Evolutionary conservation across 2,888 invertebrate species (phyloP).

Genomic region (Crepidodera aurea): DNA sequence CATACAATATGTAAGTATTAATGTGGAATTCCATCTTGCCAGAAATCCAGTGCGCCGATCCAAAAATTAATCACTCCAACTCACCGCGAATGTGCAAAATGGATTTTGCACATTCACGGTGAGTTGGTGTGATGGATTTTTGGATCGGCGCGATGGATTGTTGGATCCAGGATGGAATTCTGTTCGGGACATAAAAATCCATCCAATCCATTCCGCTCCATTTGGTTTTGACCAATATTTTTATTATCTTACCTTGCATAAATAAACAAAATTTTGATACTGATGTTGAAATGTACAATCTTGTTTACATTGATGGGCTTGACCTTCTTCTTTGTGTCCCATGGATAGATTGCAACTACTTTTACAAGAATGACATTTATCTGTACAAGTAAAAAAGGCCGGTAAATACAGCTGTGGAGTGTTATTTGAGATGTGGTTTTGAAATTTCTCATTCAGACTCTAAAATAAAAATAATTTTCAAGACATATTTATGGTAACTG

Average conservation of each 20-base stretch:
- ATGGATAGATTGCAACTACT: conserved; percentile 71
- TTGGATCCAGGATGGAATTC: no score
- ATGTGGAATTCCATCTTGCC: background rate
- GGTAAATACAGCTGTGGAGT: conserved; percentile 75
- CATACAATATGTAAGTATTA: no score
- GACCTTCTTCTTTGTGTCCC: conserved; percentile 71
- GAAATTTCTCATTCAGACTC: conserved; percentile 78
- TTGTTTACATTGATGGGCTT: conserved; percentile 65
- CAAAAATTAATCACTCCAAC: no score
- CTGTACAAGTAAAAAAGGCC: conserved; percentile 80
- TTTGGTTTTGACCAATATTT: no score
- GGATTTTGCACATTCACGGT: no score
- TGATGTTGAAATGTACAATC: conserved; percentile 75
- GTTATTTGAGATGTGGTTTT: conserved; percentile 70
- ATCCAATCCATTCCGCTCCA: no score
- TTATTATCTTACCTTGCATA: conserved; percentile 68
- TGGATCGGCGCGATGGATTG: no score
- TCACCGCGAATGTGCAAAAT: no score
- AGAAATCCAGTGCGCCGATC: no score
- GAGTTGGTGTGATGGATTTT: no score
- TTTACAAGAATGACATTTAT: conserved; percentile 75
- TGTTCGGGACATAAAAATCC: no score
- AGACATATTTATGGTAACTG: no score
- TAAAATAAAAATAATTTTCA: conserved; percentile 46
- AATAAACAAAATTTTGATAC: conserved; percentile 73